Conservation (phyloP, 2,113 vertebrate species). For the Caranx melampygus region DNA sequence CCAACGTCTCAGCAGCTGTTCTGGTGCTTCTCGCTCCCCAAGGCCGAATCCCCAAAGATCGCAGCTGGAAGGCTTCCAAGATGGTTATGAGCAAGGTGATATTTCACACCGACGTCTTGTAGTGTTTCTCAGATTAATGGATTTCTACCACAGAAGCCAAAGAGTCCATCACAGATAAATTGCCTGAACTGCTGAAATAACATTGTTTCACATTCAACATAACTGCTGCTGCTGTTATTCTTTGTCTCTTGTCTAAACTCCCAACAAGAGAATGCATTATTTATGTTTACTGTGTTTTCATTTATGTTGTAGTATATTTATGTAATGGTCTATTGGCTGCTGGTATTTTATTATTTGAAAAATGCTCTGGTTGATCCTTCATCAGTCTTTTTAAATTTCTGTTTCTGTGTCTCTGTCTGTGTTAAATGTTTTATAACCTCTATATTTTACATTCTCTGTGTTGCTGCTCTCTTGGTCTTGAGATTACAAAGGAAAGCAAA, state of each 20-base stretch:
- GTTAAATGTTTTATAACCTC: slow-evolving; percentile 4
- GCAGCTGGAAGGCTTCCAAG: slow-evolving; percentile 85
- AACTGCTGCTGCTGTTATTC: not conserved
- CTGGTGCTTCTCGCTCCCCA: slow-evolving; percentile 78
- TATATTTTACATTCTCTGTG: not conserved
- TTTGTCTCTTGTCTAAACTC: not conserved
- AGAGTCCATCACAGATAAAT: slow-evolving; percentile 22
- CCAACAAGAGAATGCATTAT: not conserved
- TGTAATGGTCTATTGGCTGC: not conserved
- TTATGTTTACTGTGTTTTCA: slow-evolving; percentile 15
- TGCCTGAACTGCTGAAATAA: slow-evolving; percentile 8
- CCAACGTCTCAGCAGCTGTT: slow-evolving; percentile 76
- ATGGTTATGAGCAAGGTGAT: slow-evolving; percentile 83
- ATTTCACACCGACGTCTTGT: slow-evolving; percentile 10
- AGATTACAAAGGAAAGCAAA: not conserved
- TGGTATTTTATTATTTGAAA: not conserved
- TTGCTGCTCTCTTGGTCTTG: not conserved
- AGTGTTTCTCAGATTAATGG: slow-evolving; percentile 22
- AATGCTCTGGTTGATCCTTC: not conserved
- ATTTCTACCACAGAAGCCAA: slow-evolving; percentile 4
- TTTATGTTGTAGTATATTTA: not conserved
- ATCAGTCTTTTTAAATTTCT: not conserved
- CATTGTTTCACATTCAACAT: slow-evolving; percentile 13
- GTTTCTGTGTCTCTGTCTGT: not conserved
- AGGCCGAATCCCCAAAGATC: slow-evolving; percentile 81